phyloP scores from a whole-genome alignment of 2,888 invertebrate species.

The Suillia variegata region DNA sequence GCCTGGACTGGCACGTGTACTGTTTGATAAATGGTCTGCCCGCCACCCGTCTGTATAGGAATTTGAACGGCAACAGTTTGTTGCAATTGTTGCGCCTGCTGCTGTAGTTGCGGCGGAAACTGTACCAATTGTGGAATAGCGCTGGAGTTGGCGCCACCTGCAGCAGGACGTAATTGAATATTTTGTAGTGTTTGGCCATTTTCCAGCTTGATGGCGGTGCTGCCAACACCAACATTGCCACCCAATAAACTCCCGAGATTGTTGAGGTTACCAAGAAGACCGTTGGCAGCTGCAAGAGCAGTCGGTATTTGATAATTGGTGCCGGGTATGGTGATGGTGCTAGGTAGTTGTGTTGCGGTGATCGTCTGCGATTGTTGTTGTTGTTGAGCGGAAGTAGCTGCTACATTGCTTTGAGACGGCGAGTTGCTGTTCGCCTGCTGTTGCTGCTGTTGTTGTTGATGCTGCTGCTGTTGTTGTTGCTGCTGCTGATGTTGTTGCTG shows the following conservation, averaged over 20 bases:
- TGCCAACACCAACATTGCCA: constrained; percentile 33
- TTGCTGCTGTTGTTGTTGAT: constrained; percentile 31
- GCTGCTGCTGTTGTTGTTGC: constrained; percentile 32
- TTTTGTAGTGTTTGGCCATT: constrained; percentile 68
- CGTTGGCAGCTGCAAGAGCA: constrained; percentile 58
- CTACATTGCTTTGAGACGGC: constrained; percentile 36
- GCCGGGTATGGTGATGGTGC: constrained; percentile 59
- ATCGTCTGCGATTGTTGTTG: constrained; percentile 34
- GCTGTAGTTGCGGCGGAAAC: constrained; percentile 49
- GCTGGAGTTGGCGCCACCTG: constrained; percentile 39
- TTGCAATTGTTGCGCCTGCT: constrained; percentile 42
- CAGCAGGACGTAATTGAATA: constrained; percentile 69
- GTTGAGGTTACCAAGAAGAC: constrained; percentile 52
- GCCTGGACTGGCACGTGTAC: constrained; percentile 92
- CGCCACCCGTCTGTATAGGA: constrained; percentile 62
- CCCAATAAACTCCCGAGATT: constrained; percentile 38
- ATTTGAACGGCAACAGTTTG: constrained; percentile 87
- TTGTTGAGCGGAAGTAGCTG: constrained; percentile 17
- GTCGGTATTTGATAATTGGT: constrained; percentile 61
- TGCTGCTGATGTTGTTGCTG: constrained; percentile 34
- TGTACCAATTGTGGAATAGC: constrained; percentile 56
- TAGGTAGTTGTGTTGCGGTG: constrained; percentile 43
- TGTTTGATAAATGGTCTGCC: constrained; percentile 94
- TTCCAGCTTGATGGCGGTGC: constrained; percentile 48
- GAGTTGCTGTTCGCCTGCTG: constrained; percentile 24